Base-by-base conservation (phyloP, 2,113 vertebrate genomes). In the Opisthocomus hoazin region DNA sequence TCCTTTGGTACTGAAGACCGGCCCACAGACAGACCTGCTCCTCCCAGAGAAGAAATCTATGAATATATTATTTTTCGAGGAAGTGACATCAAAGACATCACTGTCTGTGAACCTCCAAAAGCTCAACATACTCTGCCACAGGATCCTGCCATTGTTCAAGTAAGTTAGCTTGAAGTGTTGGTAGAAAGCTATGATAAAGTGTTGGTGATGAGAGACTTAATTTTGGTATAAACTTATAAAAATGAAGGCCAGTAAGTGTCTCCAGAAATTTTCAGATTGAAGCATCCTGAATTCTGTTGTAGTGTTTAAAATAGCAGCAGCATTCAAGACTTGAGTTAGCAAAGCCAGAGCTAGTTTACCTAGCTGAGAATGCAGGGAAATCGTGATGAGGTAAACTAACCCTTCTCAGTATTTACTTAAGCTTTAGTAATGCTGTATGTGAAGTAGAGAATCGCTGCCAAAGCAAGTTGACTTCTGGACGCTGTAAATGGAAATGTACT, bases 1-100 rank as follows among this genome's bases (percentile, higher is more conserved):
- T 99, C 99, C 73, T 99, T 99, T 68, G 99, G 99, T 32, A 99
- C 99, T 0, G 99, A 99, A 96, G 99, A 99, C 60, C 98, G 99
- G 12, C 99, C 98, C 76, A 99, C 99, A 22, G 99, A 99, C 68
- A 97, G 99, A 83, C 99, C 99, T 14, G 98, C 98, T 26, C 98
- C 99, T 16, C 98, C 99, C 1, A 98, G 99, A 93, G 99, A 99
- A 94, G 99, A 99, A n/a, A 97, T 99, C 65, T 99, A 99, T 37
- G 99, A 99, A 81, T 99, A 99, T 94, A 99, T 99, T 76, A 99
- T 99, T 81, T 99, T 99, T 96, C 97, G 99, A 60, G 99, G 99
- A 51, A 99, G 99, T 86, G 99, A 99, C 90, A 99, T 99, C 93
- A 99, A 99, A 93, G 99, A 99, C 61, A 99, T 99, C 43, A 98